A percentile compares a stretch with the other conserved stretches of the same genome.
Evolutionary conservation across 2,113 vertebrate species (phyloP).

Genomic region (Salvelinus alpinus): DNA sequence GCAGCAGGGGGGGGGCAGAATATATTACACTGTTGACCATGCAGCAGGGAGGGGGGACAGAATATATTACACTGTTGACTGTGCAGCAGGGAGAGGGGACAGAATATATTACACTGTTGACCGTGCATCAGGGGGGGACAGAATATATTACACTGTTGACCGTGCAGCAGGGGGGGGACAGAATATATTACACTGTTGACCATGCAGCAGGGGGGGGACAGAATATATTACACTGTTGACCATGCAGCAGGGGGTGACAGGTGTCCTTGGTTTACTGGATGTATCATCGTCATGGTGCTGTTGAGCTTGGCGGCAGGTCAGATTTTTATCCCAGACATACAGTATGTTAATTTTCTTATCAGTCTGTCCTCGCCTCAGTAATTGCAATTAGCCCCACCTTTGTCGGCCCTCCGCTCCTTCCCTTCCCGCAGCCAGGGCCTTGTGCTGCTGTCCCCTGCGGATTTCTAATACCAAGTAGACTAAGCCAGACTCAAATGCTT

Average conservation of each 20-base stretch:
- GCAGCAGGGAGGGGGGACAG: no score
- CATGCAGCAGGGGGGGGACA: no score
- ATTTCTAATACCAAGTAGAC: background rate
- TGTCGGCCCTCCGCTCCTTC: background rate
- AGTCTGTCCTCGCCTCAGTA: background rate
- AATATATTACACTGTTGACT: no score
- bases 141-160: no score
- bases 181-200: no score
- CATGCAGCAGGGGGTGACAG: no score
- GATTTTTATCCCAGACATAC: background rate
- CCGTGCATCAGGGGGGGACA: no score
- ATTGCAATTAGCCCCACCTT: background rate
- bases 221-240: no score
- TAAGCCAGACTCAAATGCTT: background rate
- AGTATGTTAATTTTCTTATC: background rate
- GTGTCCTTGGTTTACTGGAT: background rate
- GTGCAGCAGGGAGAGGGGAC: no score
- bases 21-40: no score
- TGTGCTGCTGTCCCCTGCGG: background rate
- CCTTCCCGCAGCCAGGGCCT: background rate
- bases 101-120: no score
- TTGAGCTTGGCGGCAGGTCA: background rate
- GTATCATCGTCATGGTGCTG: background rate
- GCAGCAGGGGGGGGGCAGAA: no score
- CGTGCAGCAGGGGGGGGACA: fast-evolving